Percentiles rank a stretch among this genome's conserved stretches.
These are phyloP conservation scores for Mastigias papua DNA, from an alignment of 30 jellyfish, hydroid and myxozoan genomes.

Conservation along the genomic window DNA sequence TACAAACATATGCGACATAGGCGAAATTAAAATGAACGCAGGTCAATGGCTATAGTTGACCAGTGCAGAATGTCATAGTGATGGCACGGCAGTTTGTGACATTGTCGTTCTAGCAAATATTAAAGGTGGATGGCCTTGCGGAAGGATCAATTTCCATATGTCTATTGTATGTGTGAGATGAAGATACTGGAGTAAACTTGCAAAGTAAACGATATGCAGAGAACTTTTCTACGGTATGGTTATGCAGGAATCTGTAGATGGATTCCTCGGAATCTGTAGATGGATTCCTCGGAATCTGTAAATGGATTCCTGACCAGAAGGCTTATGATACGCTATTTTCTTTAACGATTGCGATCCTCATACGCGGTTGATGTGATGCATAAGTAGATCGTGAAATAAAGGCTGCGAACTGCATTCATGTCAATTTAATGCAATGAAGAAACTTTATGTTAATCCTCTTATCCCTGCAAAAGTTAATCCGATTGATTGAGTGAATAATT, in stretches of 20 bases:
- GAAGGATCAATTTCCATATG: too few relatives aligned
- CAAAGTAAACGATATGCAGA: background rate
- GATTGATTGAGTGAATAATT: background rate
- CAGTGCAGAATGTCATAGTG: too few relatives aligned
- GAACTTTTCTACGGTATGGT: background rate
- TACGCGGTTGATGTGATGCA: constrained; percentile 2
- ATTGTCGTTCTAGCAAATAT: too few relatives aligned
- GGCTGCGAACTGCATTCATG: background rate
- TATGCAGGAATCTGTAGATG: background rate
- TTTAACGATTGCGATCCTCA: background rate
- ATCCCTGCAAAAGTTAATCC: background rate
- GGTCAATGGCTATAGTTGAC: too few relatives aligned
- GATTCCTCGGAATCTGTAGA: background rate
- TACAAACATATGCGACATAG: too few relatives aligned
- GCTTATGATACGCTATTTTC: background rate
- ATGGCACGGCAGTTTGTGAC: too few relatives aligned
- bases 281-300: background rate
- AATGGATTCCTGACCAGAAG: background rate
- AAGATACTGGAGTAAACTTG: background rate
- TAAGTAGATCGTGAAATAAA: constrained; percentile 6
- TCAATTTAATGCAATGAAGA: constrained; percentile 1
- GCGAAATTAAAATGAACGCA: too few relatives aligned
- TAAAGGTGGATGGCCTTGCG: too few relatives aligned
- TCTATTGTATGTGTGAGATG: too few relatives aligned
- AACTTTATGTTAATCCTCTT: constrained; percentile 1